Conservation (phyloP, 2,113 vertebrate species). For the Pavo muticus region DNA sequence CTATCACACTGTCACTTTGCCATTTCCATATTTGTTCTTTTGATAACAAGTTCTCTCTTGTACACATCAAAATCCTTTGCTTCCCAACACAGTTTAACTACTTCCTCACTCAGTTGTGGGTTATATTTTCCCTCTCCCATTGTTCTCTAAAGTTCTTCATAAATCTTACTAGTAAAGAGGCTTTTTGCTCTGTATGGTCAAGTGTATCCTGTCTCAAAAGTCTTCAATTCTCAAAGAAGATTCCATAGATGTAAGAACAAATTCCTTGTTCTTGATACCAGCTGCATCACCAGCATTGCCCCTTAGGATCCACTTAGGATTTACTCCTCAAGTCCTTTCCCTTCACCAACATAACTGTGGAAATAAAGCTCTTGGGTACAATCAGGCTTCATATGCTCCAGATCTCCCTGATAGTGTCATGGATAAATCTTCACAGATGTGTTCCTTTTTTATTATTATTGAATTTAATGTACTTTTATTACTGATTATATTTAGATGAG, state of each 20-base stretch:
- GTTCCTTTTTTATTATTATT: too few relatives aligned
- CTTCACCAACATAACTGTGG: too few relatives aligned
- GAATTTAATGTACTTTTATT: too few relatives aligned
- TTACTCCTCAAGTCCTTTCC: too few relatives aligned
- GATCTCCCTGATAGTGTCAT: too few relatives aligned
- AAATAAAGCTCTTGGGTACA: too few relatives aligned
- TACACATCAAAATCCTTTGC: not conserved
- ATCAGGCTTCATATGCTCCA: too few relatives aligned
- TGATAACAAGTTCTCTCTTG: fast-evolving
- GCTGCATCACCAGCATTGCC: too few relatives aligned
- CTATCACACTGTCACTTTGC: not conserved
- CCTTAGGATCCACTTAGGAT: too few relatives aligned
- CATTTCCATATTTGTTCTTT: not conserved
- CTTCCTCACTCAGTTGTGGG: not conserved
- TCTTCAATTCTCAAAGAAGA: not conserved
- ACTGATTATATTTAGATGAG: too few relatives aligned
- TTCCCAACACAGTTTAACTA: not conserved
- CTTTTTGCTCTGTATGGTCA: not conserved
- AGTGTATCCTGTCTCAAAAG: not conserved
- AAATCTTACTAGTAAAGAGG: not conserved
- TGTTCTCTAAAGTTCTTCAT: not conserved
- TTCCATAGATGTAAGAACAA: not conserved
- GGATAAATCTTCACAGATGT: too few relatives aligned
- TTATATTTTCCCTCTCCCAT: not conserved
- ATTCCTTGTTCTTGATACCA: not conserved